Evolutionary conservation across 2,113 vertebrate genomes (phyloP).

Genomic region (Isurus oxyrinchus): DNA sequence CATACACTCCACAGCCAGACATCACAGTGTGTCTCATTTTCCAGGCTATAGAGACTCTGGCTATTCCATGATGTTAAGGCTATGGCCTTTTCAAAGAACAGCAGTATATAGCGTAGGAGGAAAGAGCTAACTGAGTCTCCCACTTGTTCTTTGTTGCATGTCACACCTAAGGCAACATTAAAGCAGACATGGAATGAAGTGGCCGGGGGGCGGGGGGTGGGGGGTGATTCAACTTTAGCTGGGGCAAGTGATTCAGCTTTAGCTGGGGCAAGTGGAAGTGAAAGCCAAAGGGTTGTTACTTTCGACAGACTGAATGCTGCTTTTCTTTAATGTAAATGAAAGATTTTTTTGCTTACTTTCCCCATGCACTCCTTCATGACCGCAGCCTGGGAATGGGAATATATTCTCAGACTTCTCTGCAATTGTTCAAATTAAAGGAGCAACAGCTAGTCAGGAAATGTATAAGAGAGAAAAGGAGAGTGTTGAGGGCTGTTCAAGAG

Average conservation of each 20-base stretch:
- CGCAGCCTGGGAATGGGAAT: background rate
- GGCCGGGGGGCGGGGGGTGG: no score
- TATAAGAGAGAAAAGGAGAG: background rate
- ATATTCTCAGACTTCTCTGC: background rate
- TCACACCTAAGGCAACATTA: background rate
- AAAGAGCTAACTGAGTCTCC: background rate
- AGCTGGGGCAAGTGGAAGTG: background rate
- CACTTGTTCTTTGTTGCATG: background rate
- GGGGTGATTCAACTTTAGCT: background rate
- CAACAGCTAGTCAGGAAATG: background rate
- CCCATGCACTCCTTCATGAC: background rate
- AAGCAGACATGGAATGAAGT: background rate
- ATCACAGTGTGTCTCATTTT: background rate
- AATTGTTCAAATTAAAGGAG: background rate
- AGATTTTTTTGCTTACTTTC: background rate
- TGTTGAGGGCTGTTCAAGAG: background rate
- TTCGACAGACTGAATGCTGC: background rate
- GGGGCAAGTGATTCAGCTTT: background rate
- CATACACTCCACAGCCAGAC: background rate
- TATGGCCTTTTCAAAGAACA: conserved; percentile 17
- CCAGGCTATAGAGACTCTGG: background rate
- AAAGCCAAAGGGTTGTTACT: background rate
- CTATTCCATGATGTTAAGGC: background rate
- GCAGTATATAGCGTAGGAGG: background rate
- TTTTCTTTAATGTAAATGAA: background rate